Evolutionary conservation across 2,797 vertebrate species (phyloP).

Genomic region (Crenuchus spilurus): DNA sequence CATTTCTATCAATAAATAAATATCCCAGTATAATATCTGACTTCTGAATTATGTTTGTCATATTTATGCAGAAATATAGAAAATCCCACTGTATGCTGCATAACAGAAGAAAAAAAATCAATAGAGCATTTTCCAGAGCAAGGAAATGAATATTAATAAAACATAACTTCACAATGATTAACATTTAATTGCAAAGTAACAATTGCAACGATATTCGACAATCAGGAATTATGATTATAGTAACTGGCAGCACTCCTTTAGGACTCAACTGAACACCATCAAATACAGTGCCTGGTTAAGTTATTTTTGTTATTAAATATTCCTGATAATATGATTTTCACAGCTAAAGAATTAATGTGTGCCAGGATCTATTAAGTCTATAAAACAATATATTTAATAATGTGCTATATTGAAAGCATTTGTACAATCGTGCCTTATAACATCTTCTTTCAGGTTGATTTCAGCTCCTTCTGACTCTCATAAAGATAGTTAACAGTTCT

Average conservation of each 20-base stretch:
- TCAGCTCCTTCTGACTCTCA: not conserved
- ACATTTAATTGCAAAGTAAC: too few relatives aligned
- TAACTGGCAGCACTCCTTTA: not conserved
- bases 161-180: too few relatives aligned
- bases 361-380: constrained; percentile 8
- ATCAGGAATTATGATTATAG: not conserved
- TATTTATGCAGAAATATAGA: too few relatives aligned
- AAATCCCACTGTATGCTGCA: too few relatives aligned
- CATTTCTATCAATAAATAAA: too few relatives aligned
- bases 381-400: constrained; percentile 3
- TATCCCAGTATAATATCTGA: too few relatives aligned
- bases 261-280: not conserved
- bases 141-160: too few relatives aligned
- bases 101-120: too few relatives aligned
- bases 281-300: not conserved
- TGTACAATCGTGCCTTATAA: not conserved
- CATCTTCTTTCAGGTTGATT: not conserved
- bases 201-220: too few relatives aligned
- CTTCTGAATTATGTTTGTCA: too few relatives aligned
- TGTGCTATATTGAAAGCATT: not conserved
- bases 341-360: not conserved
- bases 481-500: not conserved
- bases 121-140: too few relatives aligned
- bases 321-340: not conserved
- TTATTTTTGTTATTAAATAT: not conserved